A percentile compares a stretch with the other conserved stretches of the same genome.
These are phyloP conservation scores for Malurus melanocephalus DNA, from an alignment of 2,113 vertebrate species.

Conservation along the genomic window DNA sequence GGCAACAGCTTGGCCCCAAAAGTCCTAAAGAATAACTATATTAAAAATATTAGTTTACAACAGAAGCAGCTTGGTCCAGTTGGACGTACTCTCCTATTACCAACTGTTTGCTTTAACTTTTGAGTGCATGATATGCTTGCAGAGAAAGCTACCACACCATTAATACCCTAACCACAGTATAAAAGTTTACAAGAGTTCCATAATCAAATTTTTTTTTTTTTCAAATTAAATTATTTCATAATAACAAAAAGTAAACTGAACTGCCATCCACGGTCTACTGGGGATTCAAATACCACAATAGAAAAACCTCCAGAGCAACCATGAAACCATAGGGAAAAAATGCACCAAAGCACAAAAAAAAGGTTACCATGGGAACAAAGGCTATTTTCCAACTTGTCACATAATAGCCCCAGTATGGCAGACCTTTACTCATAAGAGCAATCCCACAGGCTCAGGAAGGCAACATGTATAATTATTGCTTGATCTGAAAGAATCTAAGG, in stretches of 20 bases:
- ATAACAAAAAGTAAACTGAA: constrained; percentile 18
- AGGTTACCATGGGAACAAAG: constrained; percentile 67
- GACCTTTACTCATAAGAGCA: constrained; percentile 47
- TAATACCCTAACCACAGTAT: background rate
- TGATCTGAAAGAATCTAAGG: background rate
- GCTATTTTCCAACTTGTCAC: constrained; percentile 58
- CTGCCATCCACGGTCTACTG: background rate
- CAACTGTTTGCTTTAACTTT: background rate
- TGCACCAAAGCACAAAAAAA: constrained; percentile 45
- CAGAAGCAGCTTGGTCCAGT: background rate
- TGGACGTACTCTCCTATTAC: rapidly evolving
- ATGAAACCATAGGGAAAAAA: constrained; percentile 58
- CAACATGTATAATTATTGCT: constrained; percentile 12
- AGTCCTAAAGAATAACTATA: background rate
- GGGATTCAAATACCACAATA: constrained; percentile 46
- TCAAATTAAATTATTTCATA: background rate
- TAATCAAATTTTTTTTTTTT: background rate
- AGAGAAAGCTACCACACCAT: background rate
- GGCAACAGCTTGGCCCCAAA: background rate
- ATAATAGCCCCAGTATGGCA: constrained; percentile 57
- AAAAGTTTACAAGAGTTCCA: constrained; percentile 22
- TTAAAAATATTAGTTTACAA: background rate
- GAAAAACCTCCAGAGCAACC: constrained; percentile 55
- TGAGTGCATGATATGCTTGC: background rate
- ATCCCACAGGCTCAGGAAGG: constrained; percentile 18